Evolutionary conservation across 1,140 invertebrate genomes (phyloP), one percentile per base, ranked within the genome.

Genomic region (Diorhabda carinulata): DNA sequence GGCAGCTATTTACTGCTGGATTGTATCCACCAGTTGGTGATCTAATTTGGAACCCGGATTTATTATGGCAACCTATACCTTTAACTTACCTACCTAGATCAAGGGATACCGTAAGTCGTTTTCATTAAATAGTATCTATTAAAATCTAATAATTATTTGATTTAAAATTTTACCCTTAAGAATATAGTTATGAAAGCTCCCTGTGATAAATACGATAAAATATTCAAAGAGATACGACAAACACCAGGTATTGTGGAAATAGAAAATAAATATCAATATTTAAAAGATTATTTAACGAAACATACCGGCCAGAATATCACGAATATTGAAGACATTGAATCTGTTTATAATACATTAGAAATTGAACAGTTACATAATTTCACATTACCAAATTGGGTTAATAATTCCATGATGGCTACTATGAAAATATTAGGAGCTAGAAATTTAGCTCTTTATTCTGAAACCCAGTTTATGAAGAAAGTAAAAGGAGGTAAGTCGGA

Each of bases 1-100:
- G 92, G 1, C 87, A 91, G 77, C 84, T 88, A 47, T 85, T 96
- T 64, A 83, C 96, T 41, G 92, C 94, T 5, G 93, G 92, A 41
- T 82, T 97, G 47, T 97, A 89, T 82, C 91, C 90, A 41, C 93
- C 94, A 0, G 79, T 80, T 41, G 81, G 85, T 4, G 81, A 86
- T 42, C 88, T 93, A 76, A 83, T 87, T 68, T 95, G 94, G 87
- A 86, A 93, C 75, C 78, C 84, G 0, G 82, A 88, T 59, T 82
- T 97, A 58, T 76, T 81, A 0, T 98, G 95, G 95, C 92, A 93
- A 74, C 95, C 95, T 0, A 89, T 97, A 74, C 92, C 95, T 2
- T 88, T 97, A 9, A 91, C 94, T 80, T 89, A 90, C 4, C 80
- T 88, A 57, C 89, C 91, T 0, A 86, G 74, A 69, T 73, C 69